Evolutionary conservation across 2,888 invertebrate species (phyloP).

Genomic region (Ligdia adustata): DNA sequence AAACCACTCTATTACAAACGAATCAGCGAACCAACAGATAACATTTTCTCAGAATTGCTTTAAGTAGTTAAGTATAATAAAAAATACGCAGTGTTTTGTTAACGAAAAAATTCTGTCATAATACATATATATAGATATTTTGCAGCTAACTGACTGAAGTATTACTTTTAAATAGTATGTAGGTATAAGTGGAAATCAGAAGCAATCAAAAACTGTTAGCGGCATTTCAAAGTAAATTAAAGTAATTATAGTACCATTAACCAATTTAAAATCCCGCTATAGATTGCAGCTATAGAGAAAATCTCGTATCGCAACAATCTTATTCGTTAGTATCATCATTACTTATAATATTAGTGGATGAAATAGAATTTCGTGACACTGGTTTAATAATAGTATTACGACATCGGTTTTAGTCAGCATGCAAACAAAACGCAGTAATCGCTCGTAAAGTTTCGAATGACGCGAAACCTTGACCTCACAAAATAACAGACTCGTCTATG

Average conservation of each 20-base stretch:
- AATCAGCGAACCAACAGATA: slow-evolving; percentile 19
- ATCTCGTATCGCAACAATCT: not conserved
- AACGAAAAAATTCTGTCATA: too few relatives aligned
- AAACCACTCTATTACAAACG: slow-evolving; percentile 16
- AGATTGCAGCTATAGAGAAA: too few relatives aligned
- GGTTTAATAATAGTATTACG: slow-evolving; percentile 17
- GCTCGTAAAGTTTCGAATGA: slow-evolving; percentile 30
- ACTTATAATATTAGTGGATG: slow-evolving; percentile 2
- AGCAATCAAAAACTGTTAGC: slow-evolving; percentile 11
- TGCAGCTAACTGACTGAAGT: too few relatives aligned
- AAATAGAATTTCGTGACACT: slow-evolving; percentile 13
- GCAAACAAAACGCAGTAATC: slow-evolving; percentile 32
- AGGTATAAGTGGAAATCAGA: too few relatives aligned
- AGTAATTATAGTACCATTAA: slow-evolving; percentile 3
- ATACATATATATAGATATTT: too few relatives aligned
- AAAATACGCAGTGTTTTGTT: slow-evolving; percentile 11
- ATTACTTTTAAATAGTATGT: too few relatives aligned
- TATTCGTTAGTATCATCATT: slow-evolving; percentile 1
- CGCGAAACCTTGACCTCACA: slow-evolving; percentile 35
- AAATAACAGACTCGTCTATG: slow-evolving; percentile 29
- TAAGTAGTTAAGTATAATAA: slow-evolving; percentile 4
- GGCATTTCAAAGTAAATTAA: slow-evolving; percentile 4
- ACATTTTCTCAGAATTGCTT: slow-evolving; percentile 7
- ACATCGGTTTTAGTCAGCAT: slow-evolving; percentile 26
- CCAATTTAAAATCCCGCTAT: slow-evolving; percentile 2